These are phyloP conservation scores for Apolygus lucorum DNA, from an alignment of 1,140 invertebrate genomes.

Conservation along the genomic window DNA sequence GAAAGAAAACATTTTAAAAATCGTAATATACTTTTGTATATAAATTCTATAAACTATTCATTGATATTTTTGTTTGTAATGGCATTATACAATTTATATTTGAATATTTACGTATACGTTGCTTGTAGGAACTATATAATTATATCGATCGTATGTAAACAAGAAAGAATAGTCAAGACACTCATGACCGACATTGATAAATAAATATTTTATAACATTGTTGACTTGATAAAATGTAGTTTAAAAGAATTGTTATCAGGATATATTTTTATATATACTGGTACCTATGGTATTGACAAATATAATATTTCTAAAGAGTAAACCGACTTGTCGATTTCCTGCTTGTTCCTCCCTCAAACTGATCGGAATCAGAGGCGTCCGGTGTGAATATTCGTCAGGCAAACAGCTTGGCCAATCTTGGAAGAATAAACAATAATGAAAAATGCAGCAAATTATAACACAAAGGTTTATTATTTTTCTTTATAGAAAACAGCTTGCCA, in stretches of 20 bases:
- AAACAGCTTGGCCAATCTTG: too few species aligned
- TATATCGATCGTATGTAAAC: background rate
- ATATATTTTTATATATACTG: slow-evolving; percentile 3
- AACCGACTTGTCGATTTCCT: too few species aligned
- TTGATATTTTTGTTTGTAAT: background rate
- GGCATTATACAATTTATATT: background rate
- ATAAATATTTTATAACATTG: background rate
- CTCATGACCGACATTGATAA: background rate
- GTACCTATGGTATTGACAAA: too few species aligned
- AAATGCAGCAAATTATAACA: too few species aligned
- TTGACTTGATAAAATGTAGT: slow-evolving; percentile 1
- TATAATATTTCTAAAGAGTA: too few species aligned
- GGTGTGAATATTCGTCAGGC: too few species aligned
- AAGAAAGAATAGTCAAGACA: background rate
- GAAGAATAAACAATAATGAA: too few species aligned
- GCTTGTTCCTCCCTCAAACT: too few species aligned
- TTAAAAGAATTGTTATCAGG: background rate
- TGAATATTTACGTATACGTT: background rate
- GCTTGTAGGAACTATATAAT: background rate
- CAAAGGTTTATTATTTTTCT: too few species aligned
- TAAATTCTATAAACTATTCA: background rate
- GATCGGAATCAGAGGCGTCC: too few species aligned
- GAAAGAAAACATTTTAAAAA: background rate
- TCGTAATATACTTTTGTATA: background rate
- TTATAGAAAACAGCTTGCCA: too few species aligned